Conservation (phyloP, 2,888 invertebrate genomes). For the Cheilosia urbana region DNA sequence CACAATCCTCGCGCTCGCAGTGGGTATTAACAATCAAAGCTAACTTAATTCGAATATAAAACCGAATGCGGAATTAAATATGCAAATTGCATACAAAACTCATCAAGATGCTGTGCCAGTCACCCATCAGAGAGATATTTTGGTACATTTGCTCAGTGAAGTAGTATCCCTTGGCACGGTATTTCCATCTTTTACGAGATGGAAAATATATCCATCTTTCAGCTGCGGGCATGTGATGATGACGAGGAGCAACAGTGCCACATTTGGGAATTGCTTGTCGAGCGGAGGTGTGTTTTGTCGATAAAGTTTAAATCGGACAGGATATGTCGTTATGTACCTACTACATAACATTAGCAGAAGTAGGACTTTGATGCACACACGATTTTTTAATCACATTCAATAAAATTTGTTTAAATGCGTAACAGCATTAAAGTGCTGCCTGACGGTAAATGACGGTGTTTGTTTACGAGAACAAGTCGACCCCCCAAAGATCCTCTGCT, state of each 20-base stretch:
- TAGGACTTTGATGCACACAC: not conserved
- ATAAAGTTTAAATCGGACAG: not conserved
- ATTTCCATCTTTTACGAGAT: constrained; percentile 14
- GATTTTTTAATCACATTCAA: not conserved
- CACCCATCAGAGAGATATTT: not conserved
- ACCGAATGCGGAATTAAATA: constrained; percentile 6
- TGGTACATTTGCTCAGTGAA: not conserved
- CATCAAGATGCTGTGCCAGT: not conserved
- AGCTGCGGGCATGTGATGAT: not conserved
- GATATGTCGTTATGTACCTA: too few species aligned
- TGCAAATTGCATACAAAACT: constrained; percentile 31
- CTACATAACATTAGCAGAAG: too few species aligned
- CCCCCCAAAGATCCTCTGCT: not conserved
- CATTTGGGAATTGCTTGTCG: constrained; percentile 1
- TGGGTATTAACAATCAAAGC: not conserved
- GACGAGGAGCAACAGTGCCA: not conserved
- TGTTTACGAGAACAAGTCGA: not conserved
- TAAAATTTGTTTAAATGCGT: not conserved
- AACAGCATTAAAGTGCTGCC: not conserved
- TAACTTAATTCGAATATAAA: not conserved
- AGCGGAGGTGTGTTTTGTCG: not conserved
- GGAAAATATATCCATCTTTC: constrained; percentile 25
- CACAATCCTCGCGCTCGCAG: not conserved
- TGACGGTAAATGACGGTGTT: not conserved
- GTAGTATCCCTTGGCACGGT: not conserved